Conservation (phyloP, 2,797 vertebrate species). For the Notolabrus celidotus region DNA sequence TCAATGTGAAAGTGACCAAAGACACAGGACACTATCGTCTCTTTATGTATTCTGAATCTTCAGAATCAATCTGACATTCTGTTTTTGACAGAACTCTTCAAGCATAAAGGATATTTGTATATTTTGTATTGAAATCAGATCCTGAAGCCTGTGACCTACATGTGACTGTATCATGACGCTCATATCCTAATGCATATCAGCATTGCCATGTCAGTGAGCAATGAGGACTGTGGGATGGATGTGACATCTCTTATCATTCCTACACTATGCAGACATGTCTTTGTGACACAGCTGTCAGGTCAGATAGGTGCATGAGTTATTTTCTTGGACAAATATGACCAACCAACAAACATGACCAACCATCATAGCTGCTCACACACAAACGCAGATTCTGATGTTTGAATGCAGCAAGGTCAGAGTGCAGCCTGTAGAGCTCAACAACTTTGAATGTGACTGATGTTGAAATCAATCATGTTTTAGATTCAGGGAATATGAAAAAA, state of each 20-base stretch:
- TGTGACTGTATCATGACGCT: constrained; percentile 28
- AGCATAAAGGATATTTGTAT: background rate
- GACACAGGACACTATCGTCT: background rate
- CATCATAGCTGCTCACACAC: constrained; percentile 2
- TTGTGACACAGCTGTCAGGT: constrained; percentile 59
- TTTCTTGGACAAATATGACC: constrained; percentile 33
- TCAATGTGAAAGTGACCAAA: background rate
- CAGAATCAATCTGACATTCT: background rate
- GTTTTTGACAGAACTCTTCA: constrained; percentile 1
- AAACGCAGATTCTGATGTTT: background rate
- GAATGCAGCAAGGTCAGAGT: background rate
- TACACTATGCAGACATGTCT: constrained; percentile 26
- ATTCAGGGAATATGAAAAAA: background rate
- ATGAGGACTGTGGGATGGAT: constrained; percentile 41
- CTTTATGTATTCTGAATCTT: background rate
- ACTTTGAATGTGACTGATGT: background rate
- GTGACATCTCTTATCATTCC: constrained; percentile 55
- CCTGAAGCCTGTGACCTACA: constrained; percentile 40
- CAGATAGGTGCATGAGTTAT: constrained; percentile 33
- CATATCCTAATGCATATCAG: constrained; percentile 45
- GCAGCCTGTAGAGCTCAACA: background rate
- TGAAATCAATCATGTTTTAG: background rate
- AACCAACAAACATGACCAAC: constrained; percentile 24
- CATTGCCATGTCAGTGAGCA: constrained; percentile 40
- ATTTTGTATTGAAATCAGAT: background rate